Conservation (phyloP, 1,140 invertebrate species). For the Aradophagus sp. region DNA sequence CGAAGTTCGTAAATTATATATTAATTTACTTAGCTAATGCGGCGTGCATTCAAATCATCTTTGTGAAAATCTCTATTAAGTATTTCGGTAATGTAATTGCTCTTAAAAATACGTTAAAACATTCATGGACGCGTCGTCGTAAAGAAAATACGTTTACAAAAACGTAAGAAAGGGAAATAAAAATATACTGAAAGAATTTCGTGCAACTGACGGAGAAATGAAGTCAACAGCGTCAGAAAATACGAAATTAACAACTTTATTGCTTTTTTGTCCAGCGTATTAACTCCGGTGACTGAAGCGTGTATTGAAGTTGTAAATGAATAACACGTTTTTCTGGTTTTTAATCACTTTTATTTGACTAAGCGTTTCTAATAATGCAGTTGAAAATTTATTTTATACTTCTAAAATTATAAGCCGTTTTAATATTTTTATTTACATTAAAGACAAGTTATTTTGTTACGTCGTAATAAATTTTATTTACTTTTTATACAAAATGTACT, state of each 20-base stretch:
- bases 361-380: too few relatives aligned
- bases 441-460: too few relatives aligned
- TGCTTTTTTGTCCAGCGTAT: slow-evolving; percentile 37
- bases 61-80: slow-evolving; percentile 20
- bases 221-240: slow-evolving; percentile 25
- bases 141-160: slow-evolving; percentile 19
- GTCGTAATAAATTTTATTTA: too few relatives aligned
- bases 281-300: slow-evolving; percentile 39
- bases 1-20: slow-evolving; percentile 7
- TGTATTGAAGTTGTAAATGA: slow-evolving; percentile 1
- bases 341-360: too few relatives aligned
- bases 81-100: slow-evolving; percentile 36
- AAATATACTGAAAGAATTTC: too few relatives aligned
- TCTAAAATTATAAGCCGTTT: too few relatives aligned
- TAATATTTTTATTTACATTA: too few relatives aligned
- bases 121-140: slow-evolving; percentile 34
- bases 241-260: slow-evolving; percentile 46
- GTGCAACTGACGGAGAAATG: slow-evolving; percentile 26
- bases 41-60: slow-evolving; percentile 1
- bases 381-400: too few relatives aligned
- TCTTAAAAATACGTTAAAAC: slow-evolving; percentile 39
- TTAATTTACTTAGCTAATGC: slow-evolving; percentile 10
- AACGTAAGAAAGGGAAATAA: too few relatives aligned
- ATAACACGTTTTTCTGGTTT: too few relatives aligned
- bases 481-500: too few relatives aligned